Base-by-base conservation (phyloP, 2,888 invertebrate genomes). In the Campopleginae sp. region DNA sequence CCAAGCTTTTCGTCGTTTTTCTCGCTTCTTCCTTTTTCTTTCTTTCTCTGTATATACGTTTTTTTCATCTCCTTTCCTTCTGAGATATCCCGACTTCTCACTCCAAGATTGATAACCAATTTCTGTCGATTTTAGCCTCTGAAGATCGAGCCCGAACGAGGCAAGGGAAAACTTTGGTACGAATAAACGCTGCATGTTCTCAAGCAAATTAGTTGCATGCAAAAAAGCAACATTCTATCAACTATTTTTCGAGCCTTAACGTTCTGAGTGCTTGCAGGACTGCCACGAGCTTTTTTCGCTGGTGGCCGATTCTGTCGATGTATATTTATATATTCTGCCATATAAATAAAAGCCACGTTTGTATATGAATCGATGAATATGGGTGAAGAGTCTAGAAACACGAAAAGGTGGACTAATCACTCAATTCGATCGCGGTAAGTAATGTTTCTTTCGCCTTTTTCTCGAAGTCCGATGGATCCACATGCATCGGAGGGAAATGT, bases 81-180 rank as follows among this genome's bases (percentile, higher is more conserved):
- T 14, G 19, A 33, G 38, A 12, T 61, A 38, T 19, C 74, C 86
- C 87, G 89, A 89, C 90, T 92, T 90, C 91, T 92, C 92, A 92
- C 91, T 92, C 90, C 91, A 92, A 91, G 92, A 93, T 93, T 93
- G 93, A 93, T 93, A 93, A 92, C 92, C 93, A 93, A 93, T 93
- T 93, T 90, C 92, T 90, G 91, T 90, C 91, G 91, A 91, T 91
- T 93, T 93, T 92, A 92, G 91, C 89, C 88, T 87, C 54, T 89
- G 89, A 91, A 91, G 89, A 90, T 90, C 88, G 91, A 90, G 91
- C 91, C 92, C 44, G 71, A 90, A 90, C 89, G 90, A 89, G 86
- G 88, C 90, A 91, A 91, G 89, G 89, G 88, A 84, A 86, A 87
- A 85, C 82, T 88, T 46, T n/a, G 23, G 68, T n/a, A 61, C 10